Base-by-base conservation (phyloP, 2,888 invertebrate genomes). In the Drosophila dives region DNA sequence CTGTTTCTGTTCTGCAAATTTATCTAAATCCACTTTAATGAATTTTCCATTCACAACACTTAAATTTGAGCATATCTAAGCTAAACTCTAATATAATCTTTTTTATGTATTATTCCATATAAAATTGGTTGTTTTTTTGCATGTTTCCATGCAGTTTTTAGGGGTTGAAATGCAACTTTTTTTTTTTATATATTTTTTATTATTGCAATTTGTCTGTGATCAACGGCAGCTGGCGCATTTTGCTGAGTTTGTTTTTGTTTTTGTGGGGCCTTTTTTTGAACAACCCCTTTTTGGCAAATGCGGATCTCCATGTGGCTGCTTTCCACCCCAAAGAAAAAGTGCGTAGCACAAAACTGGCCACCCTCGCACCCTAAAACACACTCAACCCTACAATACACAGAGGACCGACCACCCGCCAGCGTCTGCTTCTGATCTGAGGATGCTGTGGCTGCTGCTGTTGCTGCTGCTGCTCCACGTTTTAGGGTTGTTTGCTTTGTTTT, bases 401-500 rank as follows among this genome's bases (percentile, higher is more conserved):
- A 48, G 50, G 40, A 55, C 68, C 72, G 77, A 81, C 83, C 83
- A 83, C 88, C 83, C 88, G 86, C 77, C 76, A 63, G 45, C 50
- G 54, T 55, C 80, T 82, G 86, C 53, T 64, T 64, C 40, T 88
- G 83, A 83, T 83, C 83, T 80, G 83, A 76, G 70, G 70, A 48
- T 58, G 64, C 59, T 66, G 55, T 38, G 38, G 63, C 59, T 64
- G 65, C 33, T 53, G 62, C 20, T 40, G 45, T n/a, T n/a, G n/a
- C 23, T 53, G 64, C 32, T 61, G 63, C 23, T 64, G 63, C 82
- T 68, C 80, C 80, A 75, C 51, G 63, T 79, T 45, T 45, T 83
- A 83, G 81, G 81, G 81, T 71, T 80, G 80, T 20, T 56, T 56
- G 32, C 20, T 50, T 76, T 64, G 54, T 32, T 49, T 48, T 23